phyloP scores from a whole-genome alignment of 2,888 invertebrate species.

The Caenorhabditis sp. region DNA sequence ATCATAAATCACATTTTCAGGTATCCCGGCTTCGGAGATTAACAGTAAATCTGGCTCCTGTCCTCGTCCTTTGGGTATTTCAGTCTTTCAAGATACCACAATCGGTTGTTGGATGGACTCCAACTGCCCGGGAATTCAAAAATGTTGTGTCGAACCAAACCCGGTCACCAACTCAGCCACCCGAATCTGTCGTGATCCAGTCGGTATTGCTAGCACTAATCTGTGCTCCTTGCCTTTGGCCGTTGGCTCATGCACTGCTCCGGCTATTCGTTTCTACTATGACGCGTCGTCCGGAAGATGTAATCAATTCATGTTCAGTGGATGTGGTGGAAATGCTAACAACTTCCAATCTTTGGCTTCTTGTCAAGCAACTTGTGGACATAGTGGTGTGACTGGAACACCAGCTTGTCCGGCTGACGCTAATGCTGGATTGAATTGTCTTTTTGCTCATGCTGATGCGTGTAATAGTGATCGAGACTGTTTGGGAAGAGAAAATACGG shows the following conservation, averaged over 20 bases:
- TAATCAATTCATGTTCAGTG: conserved; percentile 58
- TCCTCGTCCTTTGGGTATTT: conserved; percentile 67
- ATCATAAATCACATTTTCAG: no score
- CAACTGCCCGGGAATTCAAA: conserved; percentile 69
- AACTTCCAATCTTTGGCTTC: conserved; percentile 68
- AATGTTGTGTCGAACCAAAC: conserved; percentile 70
- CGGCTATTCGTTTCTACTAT: conserved; percentile 62
- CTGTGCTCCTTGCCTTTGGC: conserved; percentile 66
- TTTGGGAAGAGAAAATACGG: conserved; percentile 57
- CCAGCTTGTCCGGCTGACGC: conserved; percentile 67
- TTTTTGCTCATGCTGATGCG: conserved; percentile 67
- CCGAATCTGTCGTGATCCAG: conserved; percentile 67
- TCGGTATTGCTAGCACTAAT: conserved; percentile 63
- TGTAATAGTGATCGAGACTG: conserved; percentile 66
- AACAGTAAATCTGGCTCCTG: conserved; percentile 68
- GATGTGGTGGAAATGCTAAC: conserved; percentile 67
- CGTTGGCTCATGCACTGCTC: conserved; percentile 64
- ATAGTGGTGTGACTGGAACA: conserved; percentile 63
- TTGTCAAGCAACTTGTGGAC: conserved; percentile 67
- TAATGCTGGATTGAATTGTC: conserved; percentile 65
- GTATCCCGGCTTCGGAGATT: conserved; percentile 68
- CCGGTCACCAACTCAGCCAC: conserved; percentile 66
- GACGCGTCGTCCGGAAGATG: conserved; percentile 63
- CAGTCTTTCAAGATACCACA: conserved; percentile 60
- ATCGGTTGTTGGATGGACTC: conserved; percentile 70